Evolutionary conservation across 2,113 vertebrate species (phyloP), one percentile per base, ranked within the genome.

Genomic region (Prietella phreatophila): DNA sequence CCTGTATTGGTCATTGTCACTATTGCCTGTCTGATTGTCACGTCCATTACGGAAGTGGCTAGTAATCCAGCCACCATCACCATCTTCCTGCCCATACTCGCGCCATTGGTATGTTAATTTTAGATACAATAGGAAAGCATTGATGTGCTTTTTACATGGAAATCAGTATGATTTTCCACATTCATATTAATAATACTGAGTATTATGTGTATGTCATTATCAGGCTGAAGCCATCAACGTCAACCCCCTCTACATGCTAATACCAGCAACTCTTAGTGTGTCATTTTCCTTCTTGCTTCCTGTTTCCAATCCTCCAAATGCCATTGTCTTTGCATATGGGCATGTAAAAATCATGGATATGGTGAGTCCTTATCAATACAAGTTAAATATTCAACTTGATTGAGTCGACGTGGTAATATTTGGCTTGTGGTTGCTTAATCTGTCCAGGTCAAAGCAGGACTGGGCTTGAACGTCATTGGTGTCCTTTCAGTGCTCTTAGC

Each of bases 1-100:
- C 97, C 97, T 1, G 80, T 94, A 56, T 94, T 96, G 94, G 86
- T 95, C 22, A 80, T 96, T 27, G 93, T 97, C 78, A 89, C 97
- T 11, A 92, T 98, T 61, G 95, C 97, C 30, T 97, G 95, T 91
- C 87, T 99, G 93, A 96, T 99, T 20, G 97, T 98, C 87, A 99
- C 97, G 65, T 95, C 94, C 33, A 93, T 99, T 88, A 99, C 97
- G 39, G 97, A 99, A 90, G 95, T 99, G 89, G 96, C 97, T 90
- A 99, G 98, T 93, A 99, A 99, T 80, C 95, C 97, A 55, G 96
- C 97, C 85, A 99, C 97, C 42, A 97, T 97, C 84, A 99, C 97
- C 0, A 96, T 98, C 84, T 96, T 99, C 93, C 94, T 98, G 80
- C 97, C 97, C 30, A 98, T 99, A 93, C 92, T 99, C 0, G 93